These are phyloP conservation scores for Aphodius granarius DNA, from an alignment of 2,888 invertebrate species.

Conservation along the genomic window DNA sequence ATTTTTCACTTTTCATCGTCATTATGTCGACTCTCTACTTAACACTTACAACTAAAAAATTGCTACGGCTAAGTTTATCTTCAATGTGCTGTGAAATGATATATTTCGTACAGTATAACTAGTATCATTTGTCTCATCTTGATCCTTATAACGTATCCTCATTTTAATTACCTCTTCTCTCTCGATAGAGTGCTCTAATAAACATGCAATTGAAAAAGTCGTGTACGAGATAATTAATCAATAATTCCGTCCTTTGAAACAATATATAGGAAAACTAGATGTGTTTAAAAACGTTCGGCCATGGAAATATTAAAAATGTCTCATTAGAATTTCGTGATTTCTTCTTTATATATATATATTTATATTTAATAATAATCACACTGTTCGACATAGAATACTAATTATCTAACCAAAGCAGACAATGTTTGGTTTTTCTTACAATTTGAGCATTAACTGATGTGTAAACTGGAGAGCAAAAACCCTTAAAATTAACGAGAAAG, in stretches of 20 bases:
- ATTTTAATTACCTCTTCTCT: slow-evolving; percentile 21
- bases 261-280: slow-evolving; percentile 17
- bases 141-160: slow-evolving; percentile 16
- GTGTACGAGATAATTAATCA: slow-evolving; percentile 17
- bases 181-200: slow-evolving; percentile 42
- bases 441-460: not conserved
- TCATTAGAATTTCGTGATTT: slow-evolving; percentile 42
- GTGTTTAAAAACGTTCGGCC: slow-evolving; percentile 2
- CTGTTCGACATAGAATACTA: not conserved
- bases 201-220: slow-evolving; percentile 45
- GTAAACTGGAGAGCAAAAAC: not conserved
- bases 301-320: slow-evolving; percentile 28
- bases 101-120: slow-evolving; percentile 43
- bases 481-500: not conserved
- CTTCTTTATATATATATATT: not conserved
- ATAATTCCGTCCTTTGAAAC: slow-evolving; percentile 39
- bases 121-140: slow-evolving; percentile 39
- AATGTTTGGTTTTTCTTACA: not conserved
- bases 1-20: slow-evolving; percentile 2
- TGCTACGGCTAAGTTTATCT: slow-evolving; percentile 58
- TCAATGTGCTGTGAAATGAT: slow-evolving; percentile 55
- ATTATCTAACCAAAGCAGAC: not conserved
- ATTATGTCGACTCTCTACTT: slow-evolving; percentile 51
- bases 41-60: slow-evolving; percentile 70
- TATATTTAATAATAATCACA: slow-evolving; percentile 12